Evolutionary conservation across 30 jellyfish, hydroid and myxozoan genomes (phyloP).

Genomic region (Cassiopea xamachana): DNA sequence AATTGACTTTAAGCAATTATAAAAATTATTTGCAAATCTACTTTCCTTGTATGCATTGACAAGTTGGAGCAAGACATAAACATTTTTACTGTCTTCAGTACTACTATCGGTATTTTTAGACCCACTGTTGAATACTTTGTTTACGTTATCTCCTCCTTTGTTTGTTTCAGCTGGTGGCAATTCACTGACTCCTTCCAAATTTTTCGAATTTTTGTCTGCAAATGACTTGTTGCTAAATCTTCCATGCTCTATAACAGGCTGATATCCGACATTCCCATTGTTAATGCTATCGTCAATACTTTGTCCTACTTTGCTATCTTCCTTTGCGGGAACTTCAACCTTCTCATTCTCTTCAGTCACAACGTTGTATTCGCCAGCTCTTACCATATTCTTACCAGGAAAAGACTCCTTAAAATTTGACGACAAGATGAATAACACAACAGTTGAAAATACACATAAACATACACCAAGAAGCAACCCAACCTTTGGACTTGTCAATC

Average conservation of each 20-base stretch:
- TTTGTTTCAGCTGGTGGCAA: background rate
- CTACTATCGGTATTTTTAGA: too few species aligned
- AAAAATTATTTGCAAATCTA: slow-evolving; percentile 57
- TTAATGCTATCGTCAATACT: background rate
- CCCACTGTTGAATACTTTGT: slow-evolving; percentile 2
- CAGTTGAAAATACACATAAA: slow-evolving; percentile 10
- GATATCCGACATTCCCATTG: background rate
- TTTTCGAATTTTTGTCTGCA: background rate
- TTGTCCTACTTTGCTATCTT: background rate
- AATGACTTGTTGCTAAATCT: background rate
- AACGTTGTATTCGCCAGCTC: background rate
- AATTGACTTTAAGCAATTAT: slow-evolving; percentile 56
- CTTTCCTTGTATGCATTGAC: slow-evolving; percentile 76
- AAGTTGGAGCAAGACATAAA: slow-evolving; percentile 64
- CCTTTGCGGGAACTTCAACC: background rate
- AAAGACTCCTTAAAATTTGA: background rate
- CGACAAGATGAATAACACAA: background rate
- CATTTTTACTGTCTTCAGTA: too few species aligned
- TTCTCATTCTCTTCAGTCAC: background rate
- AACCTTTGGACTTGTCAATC: slow-evolving; percentile 27
- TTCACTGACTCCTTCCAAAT: background rate
- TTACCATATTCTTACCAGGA: background rate
- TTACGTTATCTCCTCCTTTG: background rate
- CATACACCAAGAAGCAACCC: slow-evolving; percentile 9
- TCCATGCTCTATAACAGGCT: background rate